Conservation (phyloP, 2,888 invertebrate genomes). For the Minunthozetes semirufus region DNA sequence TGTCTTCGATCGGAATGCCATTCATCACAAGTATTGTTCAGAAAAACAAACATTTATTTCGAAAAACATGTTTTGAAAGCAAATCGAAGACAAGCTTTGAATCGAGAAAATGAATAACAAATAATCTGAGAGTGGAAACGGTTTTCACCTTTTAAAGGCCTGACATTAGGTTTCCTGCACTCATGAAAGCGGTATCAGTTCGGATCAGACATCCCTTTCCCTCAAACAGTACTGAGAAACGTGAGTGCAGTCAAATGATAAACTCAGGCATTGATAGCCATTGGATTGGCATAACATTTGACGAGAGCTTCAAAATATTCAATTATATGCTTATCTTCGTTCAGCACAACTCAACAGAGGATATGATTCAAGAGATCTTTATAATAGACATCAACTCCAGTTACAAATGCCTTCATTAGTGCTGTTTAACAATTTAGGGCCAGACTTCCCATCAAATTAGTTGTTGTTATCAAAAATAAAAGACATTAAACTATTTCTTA, state of each 20-base stretch:
- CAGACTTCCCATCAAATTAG: too few relatives aligned
- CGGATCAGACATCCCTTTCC: constrained; percentile 23
- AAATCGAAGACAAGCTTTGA: neutral
- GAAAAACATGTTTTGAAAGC: neutral
- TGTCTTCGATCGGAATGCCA: constrained; percentile 16
- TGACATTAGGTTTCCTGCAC: constrained; percentile 3
- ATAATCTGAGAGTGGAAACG: neutral
- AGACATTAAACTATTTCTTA: too few relatives aligned
- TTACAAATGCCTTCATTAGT: too few relatives aligned
- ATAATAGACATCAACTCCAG: too few relatives aligned
- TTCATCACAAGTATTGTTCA: neutral
- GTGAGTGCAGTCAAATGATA: constrained; percentile 13
- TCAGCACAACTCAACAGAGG: neutral
- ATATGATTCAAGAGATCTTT: neutral
- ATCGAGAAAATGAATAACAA: neutral
- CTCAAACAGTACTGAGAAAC: constrained; percentile 12
- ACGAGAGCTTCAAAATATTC: neutral
- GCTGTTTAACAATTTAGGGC: too few relatives aligned
- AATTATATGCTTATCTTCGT: constrained; percentile 5
- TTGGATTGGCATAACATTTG: neutral
- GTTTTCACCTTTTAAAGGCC: constrained; percentile 27
- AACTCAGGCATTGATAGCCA: neutral
- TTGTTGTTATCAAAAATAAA: too few relatives aligned
- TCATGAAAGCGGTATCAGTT: constrained; percentile 24
- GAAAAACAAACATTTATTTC: neutral